Evolutionary conservation across 1,140 invertebrate genomes (phyloP).

Genomic region (Trichonephila clavipes): DNA sequence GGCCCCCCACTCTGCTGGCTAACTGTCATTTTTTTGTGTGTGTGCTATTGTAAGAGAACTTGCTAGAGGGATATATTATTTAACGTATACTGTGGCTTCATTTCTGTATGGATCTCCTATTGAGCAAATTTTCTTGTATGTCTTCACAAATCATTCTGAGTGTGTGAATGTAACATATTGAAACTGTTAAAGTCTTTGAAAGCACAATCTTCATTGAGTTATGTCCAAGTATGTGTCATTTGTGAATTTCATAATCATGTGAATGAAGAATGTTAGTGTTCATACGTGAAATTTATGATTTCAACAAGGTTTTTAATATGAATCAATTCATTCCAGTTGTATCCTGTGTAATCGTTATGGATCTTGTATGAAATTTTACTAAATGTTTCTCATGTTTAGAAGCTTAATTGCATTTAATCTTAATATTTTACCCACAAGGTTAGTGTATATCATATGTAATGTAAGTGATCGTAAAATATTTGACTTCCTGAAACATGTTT

Average conservation of each 20-base stretch:
- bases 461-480: constrained; percentile 14
- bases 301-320: neutral
- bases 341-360: neutral
- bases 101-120: constrained; percentile 40
- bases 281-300: neutral
- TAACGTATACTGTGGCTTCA: constrained; percentile 31
- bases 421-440: neutral
- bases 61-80: constrained; percentile 14
- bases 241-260: constrained; percentile 20
- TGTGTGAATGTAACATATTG: neutral
- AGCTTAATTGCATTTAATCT: constrained; percentile 11
- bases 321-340: constrained; percentile 16
- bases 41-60: constrained; percentile 51
- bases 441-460: constrained; percentile 6
- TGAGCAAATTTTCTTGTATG: constrained; percentile 51
- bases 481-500: neutral
- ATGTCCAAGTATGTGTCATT: neutral
- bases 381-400: neutral
- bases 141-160: constrained; percentile 54
- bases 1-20: constrained; percentile 75
- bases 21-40: constrained; percentile 72
- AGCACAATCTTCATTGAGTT: constrained; percentile 71
- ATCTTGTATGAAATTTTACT: constrained; percentile 22
- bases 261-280: constrained; percentile 11
- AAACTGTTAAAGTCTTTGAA: constrained; percentile 36